Evolutionary conservation across 2,888 invertebrate species (phyloP).

Genomic region (Dimorphilus gyrociliatus): DNA sequence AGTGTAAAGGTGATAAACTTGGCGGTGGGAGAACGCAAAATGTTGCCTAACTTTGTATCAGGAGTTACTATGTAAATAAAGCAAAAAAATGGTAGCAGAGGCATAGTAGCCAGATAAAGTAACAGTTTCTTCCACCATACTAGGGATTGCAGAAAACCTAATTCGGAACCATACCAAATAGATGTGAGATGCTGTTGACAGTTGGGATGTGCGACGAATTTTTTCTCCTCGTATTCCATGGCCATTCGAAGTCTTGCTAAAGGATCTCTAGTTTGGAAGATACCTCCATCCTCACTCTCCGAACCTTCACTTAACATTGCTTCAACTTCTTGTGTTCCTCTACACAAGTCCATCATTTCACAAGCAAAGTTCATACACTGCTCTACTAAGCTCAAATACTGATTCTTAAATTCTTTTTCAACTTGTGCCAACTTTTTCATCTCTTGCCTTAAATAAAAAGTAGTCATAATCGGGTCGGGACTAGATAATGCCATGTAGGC

Average conservation of each 20-base stretch:
- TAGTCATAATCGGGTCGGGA: constrained; percentile 51
- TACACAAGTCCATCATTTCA: constrained; percentile 44
- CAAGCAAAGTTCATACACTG: constrained; percentile 40
- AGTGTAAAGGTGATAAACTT: constrained; percentile 53
- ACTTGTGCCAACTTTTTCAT: constrained; percentile 45
- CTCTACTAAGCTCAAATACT: constrained; percentile 46
- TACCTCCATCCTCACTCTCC: constrained; percentile 39
- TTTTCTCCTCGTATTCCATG: constrained; percentile 52
- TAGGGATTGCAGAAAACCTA: constrained; percentile 44
- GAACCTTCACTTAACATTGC: constrained; percentile 46
- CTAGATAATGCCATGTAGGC: constrained; percentile 51
- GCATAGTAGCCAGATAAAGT: constrained; percentile 24
- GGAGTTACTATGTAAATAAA: constrained; percentile 33
- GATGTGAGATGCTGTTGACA: constrained; percentile 52
- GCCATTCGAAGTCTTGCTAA: constrained; percentile 53
- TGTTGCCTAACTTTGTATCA: constrained; percentile 33
- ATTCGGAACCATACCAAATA: constrained; percentile 51
- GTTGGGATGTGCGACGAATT: constrained; percentile 58
- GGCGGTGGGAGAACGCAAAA: constrained; percentile 48
- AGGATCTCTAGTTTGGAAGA: constrained; percentile 41
- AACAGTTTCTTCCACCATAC: constrained; percentile 35
- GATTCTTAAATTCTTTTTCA: constrained; percentile 47
- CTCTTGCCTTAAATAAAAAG: constrained; percentile 49
- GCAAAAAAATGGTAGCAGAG: constrained; percentile 32
- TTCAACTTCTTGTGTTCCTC: constrained; percentile 54